Base-by-base conservation (phyloP, 2,888 invertebrate genomes). In the Scaptomyza polygonia region DNA sequence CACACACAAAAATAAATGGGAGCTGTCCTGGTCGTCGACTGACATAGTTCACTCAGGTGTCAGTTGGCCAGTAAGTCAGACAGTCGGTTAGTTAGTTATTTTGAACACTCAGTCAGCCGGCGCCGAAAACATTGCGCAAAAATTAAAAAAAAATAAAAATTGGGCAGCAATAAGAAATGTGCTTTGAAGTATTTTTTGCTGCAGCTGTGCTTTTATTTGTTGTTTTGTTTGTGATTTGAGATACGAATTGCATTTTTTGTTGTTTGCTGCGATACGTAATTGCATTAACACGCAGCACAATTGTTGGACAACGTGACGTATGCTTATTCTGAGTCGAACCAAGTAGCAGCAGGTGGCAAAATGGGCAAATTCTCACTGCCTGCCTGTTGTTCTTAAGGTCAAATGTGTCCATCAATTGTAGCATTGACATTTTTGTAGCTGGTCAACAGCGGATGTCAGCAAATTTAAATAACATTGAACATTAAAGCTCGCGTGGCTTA, bases 21-120 rank as follows among this genome's bases (percentile, higher is more conserved):
- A 63, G 62, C 77, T 77, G 79, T 80, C 79, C 73, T 47, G 72
- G 40, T 43, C 27, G 45, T 48, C 25, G 54, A 48, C 58, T 73
- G 66, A 53, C 66, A 76, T 51, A 71, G 68, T 76, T 84, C 67
- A 71, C 73, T 72, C 82, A 86, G 67, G 67, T 82, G 83, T 80
- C 82, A 74, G 64, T 74, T 72, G 59, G 62, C 9, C 53, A 16
- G 55, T 9, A 51, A 57, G 58, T 43, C 25, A 14, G 36, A 42
- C 55, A 43, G 52, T 25, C 53, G 44, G 43, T 18, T 51, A 39
- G 71, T 55, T 43, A 32, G 65, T 65, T 61, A 48, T 45, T 57
- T 34, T 66, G 61, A 56, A 21, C 34, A 59, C 14, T 65, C 54
- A 48, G 67, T 58, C 64, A 72, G 68, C 52, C 34, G 58, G 61